A percentile compares a stretch with the other conserved stretches of the same genome.
Conservation (phyloP, 2,888 invertebrate genomes). For the Lasius fuliginosus region DNA sequence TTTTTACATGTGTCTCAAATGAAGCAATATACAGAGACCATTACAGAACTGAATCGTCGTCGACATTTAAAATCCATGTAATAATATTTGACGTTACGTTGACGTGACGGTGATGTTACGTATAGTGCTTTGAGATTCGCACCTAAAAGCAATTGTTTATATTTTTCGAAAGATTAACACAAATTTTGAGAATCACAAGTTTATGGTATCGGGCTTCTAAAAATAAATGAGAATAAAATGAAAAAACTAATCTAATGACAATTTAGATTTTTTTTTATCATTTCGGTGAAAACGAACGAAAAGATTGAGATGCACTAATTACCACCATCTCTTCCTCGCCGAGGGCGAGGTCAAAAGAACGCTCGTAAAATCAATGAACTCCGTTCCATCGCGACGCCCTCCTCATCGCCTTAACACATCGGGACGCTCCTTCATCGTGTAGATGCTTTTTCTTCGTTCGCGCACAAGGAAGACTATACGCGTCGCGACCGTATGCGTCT, state of each 20-base stretch:
- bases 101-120: background rate
- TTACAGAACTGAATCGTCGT: background rate
- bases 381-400: slow-evolving; percentile 31
- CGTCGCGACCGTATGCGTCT: slow-evolving; percentile 52
- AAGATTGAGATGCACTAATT: slow-evolving; percentile 62
- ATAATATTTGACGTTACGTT: background rate
- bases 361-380: slow-evolving; percentile 68
- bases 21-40: background rate
- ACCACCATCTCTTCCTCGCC: slow-evolving; percentile 48
- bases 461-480: slow-evolving; percentile 25
- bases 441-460: slow-evolving; percentile 56
- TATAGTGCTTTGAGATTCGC: background rate
- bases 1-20: background rate
- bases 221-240: background rate
- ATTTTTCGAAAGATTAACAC: background rate
- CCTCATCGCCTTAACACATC: slow-evolving; percentile 64
- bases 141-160: background rate
- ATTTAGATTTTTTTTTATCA: background rate
- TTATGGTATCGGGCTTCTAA: background rate
- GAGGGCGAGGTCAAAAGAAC: slow-evolving; percentile 60
- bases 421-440: slow-evolving; percentile 68
- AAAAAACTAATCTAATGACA: background rate
- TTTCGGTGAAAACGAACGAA: slow-evolving; percentile 6
- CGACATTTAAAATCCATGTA: background rate
- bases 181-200: background rate